Base-by-base conservation (phyloP, 2,888 invertebrate species). In the Criorhina ranunculi region DNA sequence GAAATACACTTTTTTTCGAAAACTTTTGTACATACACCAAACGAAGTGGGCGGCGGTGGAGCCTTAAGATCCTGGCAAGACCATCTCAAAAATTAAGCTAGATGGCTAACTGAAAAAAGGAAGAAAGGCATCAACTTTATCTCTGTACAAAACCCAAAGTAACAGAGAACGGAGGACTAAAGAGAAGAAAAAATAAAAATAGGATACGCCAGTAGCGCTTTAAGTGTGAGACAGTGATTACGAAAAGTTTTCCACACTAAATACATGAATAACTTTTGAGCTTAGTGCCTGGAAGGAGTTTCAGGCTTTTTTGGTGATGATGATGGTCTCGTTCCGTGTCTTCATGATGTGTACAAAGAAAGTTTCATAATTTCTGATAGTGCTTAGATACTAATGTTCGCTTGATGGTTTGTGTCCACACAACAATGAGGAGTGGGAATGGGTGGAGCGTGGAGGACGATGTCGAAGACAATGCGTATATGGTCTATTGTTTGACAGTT, bases 231-330 rank as follows among this genome's bases (percentile, higher is more conserved):
- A 67, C 82, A 78, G 82, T 83, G 82, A 83, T 83, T 83, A 72
- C 59, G 53, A 33, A 83, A 83, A 83, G 72, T 83, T 83, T 78
- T 73, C 72, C 60, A 72, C 40, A 76, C 72, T 67, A 82, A 82
- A 72, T 60, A 78, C 78, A 73, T 83, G 82, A 83, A 83, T 78
- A 78, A 83, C 67, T 83, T 83, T 57, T 78, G 66, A 82, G 77
- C 53, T 76, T 35, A 37, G 40, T 60, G 53, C 49, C 46, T 51
- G 64, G 51, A 75, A 62, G 53, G 51, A 40, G 40, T 11, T 8
- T 24, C 53, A 42, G 15, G 24, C 24, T 24, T 24, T 24, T 24
- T 24, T 24, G 24, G 24, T 4, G 24, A 24, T 24, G 24, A 24
- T n/a, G n/a, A n/a, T n/a, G n/a, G 24, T 4, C 24, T 24, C n/a